Evolutionary conservation across 2,888 invertebrate species (phyloP), one percentile per base, ranked within the genome.

Genomic region (Heliconius aoede): DNA sequence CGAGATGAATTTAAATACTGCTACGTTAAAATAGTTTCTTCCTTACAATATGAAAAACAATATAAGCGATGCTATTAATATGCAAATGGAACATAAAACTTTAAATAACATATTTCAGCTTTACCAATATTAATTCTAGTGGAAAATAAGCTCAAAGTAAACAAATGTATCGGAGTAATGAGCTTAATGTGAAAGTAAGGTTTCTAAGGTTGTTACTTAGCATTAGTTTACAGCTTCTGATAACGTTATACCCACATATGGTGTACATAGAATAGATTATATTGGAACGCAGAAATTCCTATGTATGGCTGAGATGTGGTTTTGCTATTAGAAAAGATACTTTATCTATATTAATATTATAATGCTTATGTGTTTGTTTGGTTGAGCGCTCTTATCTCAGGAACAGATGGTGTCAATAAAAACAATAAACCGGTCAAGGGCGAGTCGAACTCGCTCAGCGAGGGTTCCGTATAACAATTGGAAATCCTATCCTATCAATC

Each of bases 141-240:
- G 71, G 58, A 72, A 26, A 36, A 60, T 24, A 32, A 72, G 21
- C 60, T 40, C 36, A 72, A 74, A 67, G 72, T 68, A 65, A 72
- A 74, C 77, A 74, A 77, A 74, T 77, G 74, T 67, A 72, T 36
- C 67, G 24, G 32, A 64, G 71, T 58, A 76, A 76, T 67, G 76
- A 76, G 72, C 67, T 64, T 76, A 72, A 67, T 62, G 77, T 75
- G 77, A 74, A 77, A 77, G 77, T 68, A 24, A 62, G 40, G 65
- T 72, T 74, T 72, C 77, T 77, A 30, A 67, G 71, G 60, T 74
- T 46, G 46, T 40, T 64, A 65, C 15, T 76, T 67, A 36, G 15
- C 67, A 73, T 60, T 64, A 30, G 30, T 67, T 76, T 67, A 67
- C 40, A 55, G 68, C 68, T 46, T 71, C 51, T n/a, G 68, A 71